Evolutionary conservation across 2,797 vertebrate species (phyloP).

Genomic region (Myioborus melanocephalus): DNA sequence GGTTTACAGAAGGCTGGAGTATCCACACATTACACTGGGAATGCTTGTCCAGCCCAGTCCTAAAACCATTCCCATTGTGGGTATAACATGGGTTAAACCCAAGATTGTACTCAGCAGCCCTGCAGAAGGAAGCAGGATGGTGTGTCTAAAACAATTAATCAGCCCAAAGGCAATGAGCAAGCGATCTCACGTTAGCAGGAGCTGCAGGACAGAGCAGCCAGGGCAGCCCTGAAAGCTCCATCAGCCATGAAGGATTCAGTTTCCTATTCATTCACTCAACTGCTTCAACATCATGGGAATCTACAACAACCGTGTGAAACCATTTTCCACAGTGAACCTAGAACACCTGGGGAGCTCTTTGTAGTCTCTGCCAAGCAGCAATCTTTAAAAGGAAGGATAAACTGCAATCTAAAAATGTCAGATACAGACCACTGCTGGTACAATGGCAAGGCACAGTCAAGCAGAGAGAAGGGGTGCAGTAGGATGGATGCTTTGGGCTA

Average conservation of each 20-base stretch:
- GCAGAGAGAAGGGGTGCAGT: slow-evolving; percentile 18
- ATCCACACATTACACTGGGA: neutral
- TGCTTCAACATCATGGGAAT: slow-evolving; percentile 42
- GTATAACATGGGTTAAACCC: neutral
- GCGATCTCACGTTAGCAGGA: neutral
- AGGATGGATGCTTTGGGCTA: neutral
- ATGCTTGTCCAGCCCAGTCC: neutral
- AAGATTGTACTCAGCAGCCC: neutral
- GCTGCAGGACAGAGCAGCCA: neutral
- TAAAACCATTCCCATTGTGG: neutral
- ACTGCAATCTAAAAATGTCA: slow-evolving; percentile 43
- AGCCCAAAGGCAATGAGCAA: neutral
- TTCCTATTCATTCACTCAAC: slow-evolving; percentile 23
- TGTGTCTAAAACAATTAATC: neutral
- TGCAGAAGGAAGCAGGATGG: neutral
- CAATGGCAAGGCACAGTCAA: slow-evolving; percentile 38
- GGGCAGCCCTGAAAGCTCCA: neutral
- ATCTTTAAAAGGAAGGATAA: slow-evolving; percentile 49
- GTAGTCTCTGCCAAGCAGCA: slow-evolving; percentile 54
- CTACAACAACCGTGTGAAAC: slow-evolving; percentile 45
- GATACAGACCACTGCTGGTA: slow-evolving; percentile 25
- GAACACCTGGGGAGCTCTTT: slow-evolving; percentile 58
- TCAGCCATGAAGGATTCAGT: neutral
- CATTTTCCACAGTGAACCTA: slow-evolving; percentile 51
- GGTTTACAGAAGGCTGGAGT: neutral